These are phyloP conservation scores for Aeoliscus strigatus DNA, from an alignment of 2,797 vertebrate genomes.

Conservation along the genomic window DNA sequence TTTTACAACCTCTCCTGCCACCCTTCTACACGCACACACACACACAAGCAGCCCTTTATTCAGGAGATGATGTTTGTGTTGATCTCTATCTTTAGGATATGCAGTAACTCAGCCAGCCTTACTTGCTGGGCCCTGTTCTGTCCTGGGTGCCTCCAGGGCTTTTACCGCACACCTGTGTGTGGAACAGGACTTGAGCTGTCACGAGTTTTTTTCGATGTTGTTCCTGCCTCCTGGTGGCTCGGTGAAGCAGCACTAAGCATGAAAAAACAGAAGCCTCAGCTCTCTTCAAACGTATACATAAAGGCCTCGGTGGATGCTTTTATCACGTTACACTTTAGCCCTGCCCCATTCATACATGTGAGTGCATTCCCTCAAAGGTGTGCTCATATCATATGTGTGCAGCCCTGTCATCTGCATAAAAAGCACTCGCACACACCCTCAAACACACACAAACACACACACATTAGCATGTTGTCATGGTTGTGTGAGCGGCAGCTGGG, in stretches of 20 bases:
- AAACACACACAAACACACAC: conserved; percentile 42
- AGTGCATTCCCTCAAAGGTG: conserved; percentile 68
- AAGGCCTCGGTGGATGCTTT: conserved; percentile 60
- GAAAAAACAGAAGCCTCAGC: conserved; percentile 38
- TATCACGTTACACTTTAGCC: conserved; percentile 65
- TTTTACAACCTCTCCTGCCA: conserved; percentile 29
- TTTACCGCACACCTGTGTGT: conserved; percentile 66
- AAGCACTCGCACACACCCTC: conserved; percentile 13
- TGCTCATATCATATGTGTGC: conserved; percentile 63
- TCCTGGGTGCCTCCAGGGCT: conserved; percentile 56
- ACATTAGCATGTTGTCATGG: conserved; percentile 70
- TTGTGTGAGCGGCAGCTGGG: conserved; percentile 64
- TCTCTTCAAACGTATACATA: conserved; percentile 48
- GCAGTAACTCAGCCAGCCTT: conserved; percentile 65
- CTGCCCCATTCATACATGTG: conserved; percentile 54
- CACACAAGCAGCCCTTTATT: conserved; percentile 21
- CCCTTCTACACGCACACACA: conserved; percentile 4
- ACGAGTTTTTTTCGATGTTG: conserved; percentile 36
- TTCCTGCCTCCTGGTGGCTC: conserved; percentile 60
- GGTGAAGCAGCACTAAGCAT: conserved; percentile 29
- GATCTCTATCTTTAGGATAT: conserved; percentile 62
- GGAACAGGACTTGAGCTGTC: conserved; percentile 39
- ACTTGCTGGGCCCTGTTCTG: conserved; percentile 70
- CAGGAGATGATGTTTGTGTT: conserved; percentile 42
- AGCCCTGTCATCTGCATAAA: conserved; percentile 69